phyloP scores from a whole-genome alignment of 1,140 invertebrate genomes.

The Zaprionus kolodkinae region DNA sequence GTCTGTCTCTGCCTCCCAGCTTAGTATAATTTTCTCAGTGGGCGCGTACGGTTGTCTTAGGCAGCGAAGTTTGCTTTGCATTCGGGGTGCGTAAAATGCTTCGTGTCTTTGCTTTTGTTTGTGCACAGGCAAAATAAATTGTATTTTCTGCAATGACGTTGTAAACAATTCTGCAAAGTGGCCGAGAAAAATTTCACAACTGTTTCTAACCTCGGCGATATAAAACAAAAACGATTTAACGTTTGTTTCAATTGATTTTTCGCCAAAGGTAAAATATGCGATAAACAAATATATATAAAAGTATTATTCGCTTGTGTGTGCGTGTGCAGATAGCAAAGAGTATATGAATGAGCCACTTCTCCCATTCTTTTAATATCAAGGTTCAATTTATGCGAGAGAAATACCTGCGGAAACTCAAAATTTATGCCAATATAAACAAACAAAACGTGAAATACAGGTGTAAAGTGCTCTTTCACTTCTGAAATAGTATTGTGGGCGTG shows the following conservation, averaged over 20 bases:
- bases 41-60: conserved; percentile 43
- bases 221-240: conserved; percentile 25
- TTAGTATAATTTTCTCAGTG: conserved; percentile 48
- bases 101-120: conserved; percentile 29
- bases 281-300: conserved; percentile 18
- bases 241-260: conserved; percentile 26
- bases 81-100: conserved; percentile 14
- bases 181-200: conserved; percentile 34
- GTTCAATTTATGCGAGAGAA: conserved; percentile 1
- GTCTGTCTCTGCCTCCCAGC: conserved; percentile 29
- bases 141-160: conserved; percentile 51
- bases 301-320: conserved; percentile 15
- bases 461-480: not conserved
- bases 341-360: conserved; percentile 14
- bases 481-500: not conserved
- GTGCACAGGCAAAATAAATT: conserved; percentile 39
- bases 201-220: conserved; percentile 29
- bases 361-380: not conserved
- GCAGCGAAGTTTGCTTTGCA: not conserved
- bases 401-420: conserved; percentile 46
- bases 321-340: conserved; percentile 6
- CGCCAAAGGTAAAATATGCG: conserved; percentile 36
- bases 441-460: conserved; percentile 29
- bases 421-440: conserved; percentile 66
- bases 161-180: conserved; percentile 41